These are phyloP conservation scores for Mya arenaria DNA, from an alignment of 1,140 invertebrate species.

Conservation along the genomic window DNA sequence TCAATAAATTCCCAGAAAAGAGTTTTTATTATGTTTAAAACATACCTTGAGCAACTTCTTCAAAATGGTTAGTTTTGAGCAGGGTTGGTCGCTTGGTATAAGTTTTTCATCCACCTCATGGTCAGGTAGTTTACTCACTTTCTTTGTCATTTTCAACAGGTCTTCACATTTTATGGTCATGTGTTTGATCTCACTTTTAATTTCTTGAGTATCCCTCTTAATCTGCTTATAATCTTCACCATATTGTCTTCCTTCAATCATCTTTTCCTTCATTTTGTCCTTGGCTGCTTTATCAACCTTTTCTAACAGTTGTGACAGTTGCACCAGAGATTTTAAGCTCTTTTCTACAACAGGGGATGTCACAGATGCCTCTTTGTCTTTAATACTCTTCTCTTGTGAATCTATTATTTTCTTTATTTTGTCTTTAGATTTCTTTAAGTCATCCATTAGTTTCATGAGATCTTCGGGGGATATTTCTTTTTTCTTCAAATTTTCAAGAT, in stretches of 20 bases:
- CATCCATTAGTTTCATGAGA: not conserved
- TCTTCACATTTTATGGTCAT: not conserved
- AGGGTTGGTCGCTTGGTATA: no score
- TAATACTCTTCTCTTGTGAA: not conserved
- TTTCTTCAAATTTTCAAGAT: conserved; percentile 1
- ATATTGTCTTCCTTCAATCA: not conserved
- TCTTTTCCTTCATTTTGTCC: not conserved
- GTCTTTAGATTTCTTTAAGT: not conserved
- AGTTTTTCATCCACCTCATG: no score
- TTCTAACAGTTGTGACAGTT: not conserved
- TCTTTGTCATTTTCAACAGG: not conserved
- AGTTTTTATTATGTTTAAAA: not conserved
- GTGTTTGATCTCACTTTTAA: not conserved
- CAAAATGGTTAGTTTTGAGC: not conserved
- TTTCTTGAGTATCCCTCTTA: not conserved
- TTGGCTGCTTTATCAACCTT: not conserved
- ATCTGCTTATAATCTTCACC: not conserved
- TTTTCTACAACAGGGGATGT: not conserved
- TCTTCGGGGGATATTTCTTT: not conserved
- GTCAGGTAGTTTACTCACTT: no score
- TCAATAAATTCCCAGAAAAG: no score
- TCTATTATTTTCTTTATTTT: not conserved
- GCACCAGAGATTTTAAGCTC: not conserved
- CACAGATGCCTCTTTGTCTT: not conserved
- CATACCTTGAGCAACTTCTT: conserved; percentile 8